Evolutionary conservation across 2,888 invertebrate species (phyloP).

Genomic region (Fragum whitleyi): DNA sequence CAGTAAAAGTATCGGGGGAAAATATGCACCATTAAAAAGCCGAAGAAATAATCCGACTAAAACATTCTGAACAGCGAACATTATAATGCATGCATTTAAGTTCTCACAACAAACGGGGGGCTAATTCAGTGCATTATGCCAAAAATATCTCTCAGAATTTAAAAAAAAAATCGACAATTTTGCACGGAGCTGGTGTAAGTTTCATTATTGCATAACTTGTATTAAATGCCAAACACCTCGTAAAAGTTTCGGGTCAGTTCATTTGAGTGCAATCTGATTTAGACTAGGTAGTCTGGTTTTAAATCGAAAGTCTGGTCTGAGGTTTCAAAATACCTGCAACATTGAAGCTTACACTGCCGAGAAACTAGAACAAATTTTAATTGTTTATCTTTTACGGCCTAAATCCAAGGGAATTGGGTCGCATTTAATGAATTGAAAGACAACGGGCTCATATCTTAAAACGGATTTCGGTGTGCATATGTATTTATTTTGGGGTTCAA

Average conservation of each 20-base stretch:
- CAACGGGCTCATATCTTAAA: too few relatives aligned
- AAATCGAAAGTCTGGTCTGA: neutral
- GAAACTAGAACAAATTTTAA: conserved; percentile 16
- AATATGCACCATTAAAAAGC: too few relatives aligned
- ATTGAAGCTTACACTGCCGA: neutral
- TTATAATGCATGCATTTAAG: too few relatives aligned
- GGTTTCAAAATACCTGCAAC: neutral
- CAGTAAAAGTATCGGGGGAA: too few relatives aligned
- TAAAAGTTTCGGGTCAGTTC: conserved; percentile 23
- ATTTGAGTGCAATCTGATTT: conserved; percentile 28
- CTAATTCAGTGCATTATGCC: conserved; percentile 23
- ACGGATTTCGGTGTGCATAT: too few relatives aligned
- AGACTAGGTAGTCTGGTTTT: conserved; percentile 13
- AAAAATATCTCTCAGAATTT: neutral
- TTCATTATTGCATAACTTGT: conserved; percentile 29
- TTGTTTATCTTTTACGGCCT: conserved; percentile 10
- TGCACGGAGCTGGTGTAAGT: conserved; percentile 3
- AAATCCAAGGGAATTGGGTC: neutral
- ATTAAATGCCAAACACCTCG: conserved; percentile 22
- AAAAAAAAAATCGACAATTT: neutral
- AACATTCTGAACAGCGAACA: too few relatives aligned
- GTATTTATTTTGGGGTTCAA: too few relatives aligned
- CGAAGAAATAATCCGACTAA: too few relatives aligned
- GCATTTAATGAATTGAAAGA: too few relatives aligned
- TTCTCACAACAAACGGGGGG: conserved; percentile 9